Conservation (phyloP, 2,888 invertebrate species). For the Lasius fuliginosus region DNA sequence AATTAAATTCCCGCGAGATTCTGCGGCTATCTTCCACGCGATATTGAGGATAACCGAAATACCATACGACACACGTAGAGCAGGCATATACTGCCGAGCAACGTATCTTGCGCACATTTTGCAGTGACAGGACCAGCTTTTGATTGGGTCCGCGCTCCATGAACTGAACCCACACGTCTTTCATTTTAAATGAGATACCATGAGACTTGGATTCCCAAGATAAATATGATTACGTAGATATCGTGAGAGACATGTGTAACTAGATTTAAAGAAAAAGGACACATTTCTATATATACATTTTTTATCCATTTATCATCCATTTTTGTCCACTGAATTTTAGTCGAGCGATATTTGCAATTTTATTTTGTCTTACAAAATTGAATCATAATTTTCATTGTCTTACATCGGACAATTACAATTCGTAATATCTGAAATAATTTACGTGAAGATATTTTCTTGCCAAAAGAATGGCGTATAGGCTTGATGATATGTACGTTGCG, state of each 20-base stretch:
- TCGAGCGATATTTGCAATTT: not conserved
- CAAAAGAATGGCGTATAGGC: not conserved
- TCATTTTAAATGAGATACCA: constrained; percentile 60
- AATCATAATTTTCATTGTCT: not conserved
- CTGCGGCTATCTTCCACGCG: constrained; percentile 50
- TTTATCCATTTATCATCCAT: not conserved
- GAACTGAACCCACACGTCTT: constrained; percentile 59
- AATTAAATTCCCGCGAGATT: constrained; percentile 60
- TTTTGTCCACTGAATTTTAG: not conserved
- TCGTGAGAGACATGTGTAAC: too few relatives aligned
- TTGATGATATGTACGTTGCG: not conserved
- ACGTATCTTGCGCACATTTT: constrained; percentile 60
- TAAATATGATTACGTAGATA: not conserved
- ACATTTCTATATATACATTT: not conserved
- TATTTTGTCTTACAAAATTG: not conserved
- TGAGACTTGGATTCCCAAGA: constrained; percentile 52
- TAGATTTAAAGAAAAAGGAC: not conserved
- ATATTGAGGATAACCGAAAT: constrained; percentile 58
- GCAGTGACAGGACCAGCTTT: constrained; percentile 31
- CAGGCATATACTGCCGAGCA: constrained; percentile 44
- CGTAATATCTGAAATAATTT: not conserved
- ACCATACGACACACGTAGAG: constrained; percentile 50
- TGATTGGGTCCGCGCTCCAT: constrained; percentile 54
- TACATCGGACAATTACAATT: not conserved
- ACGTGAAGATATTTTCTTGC: not conserved